Percentiles rank a stretch among this genome's conserved stretches.
phyloP scores from a whole-genome alignment of 2,113 vertebrate species.

The Mus spicilegus region DNA sequence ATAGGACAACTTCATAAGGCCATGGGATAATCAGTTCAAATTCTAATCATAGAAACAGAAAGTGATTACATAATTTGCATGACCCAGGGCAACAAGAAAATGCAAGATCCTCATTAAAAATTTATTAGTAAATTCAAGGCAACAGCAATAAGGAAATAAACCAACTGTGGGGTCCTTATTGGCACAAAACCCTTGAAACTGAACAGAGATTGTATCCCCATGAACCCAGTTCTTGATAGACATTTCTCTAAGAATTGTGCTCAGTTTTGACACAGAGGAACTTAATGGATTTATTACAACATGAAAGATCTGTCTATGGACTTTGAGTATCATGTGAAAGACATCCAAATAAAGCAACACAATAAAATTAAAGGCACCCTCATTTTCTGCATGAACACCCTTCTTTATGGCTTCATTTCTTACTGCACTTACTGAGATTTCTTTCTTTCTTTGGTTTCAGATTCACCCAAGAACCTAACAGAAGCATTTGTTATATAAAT shows the following conservation, averaged over 20 bases:
- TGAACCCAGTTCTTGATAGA: neutral
- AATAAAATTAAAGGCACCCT: neutral
- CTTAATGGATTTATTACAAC: neutral
- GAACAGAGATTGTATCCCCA: rapidly evolving
- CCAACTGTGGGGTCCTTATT: neutral
- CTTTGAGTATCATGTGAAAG: neutral
- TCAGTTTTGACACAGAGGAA: neutral
- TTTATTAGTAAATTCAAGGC: neutral
- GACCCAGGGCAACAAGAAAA: neutral
- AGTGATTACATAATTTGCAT: neutral
- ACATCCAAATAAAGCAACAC: neutral
- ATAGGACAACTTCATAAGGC: neutral
- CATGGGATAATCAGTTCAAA: neutral
- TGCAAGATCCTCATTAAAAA: neutral
- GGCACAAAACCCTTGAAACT: neutral
- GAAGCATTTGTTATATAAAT: slow-evolving; percentile 83
- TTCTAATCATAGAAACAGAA: neutral
- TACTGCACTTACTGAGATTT: slow-evolving; percentile 68
- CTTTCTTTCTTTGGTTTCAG: slow-evolving; percentile 90
- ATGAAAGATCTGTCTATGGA: neutral
- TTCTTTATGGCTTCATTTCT: neutral
- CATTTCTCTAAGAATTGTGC: neutral
- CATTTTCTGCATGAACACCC: neutral
- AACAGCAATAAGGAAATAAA: neutral
- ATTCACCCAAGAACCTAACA: slow-evolving; percentile 99